phyloP scores from a whole-genome alignment of 2,113 vertebrate species.

The Martes martes region DNA sequence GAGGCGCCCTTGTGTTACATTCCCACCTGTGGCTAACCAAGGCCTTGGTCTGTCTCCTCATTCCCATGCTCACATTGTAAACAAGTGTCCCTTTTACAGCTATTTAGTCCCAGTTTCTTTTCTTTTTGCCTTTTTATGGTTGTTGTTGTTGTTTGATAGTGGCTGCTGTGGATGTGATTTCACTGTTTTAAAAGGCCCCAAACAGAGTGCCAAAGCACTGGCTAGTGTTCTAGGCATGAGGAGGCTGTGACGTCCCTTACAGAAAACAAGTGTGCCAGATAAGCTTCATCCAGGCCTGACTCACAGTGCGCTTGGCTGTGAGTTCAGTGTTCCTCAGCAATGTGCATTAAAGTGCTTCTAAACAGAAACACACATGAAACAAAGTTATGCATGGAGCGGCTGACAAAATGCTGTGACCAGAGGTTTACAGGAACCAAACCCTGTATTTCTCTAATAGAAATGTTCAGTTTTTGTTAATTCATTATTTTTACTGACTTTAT shows the following conservation, averaged over 20 bases:
- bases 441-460: neutral
- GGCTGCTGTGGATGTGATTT: neutral
- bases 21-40: neutral
- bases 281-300: neutral
- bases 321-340: neutral
- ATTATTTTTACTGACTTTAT: neutral
- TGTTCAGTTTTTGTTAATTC: neutral
- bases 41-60: rapidly evolving
- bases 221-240: neutral
- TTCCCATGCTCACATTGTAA: neutral
- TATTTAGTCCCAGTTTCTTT: neutral
- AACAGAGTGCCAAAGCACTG: neutral
- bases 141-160: neutral
- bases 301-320: neutral
- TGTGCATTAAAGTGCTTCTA: neutral
- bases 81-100: neutral
- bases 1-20: rapidly evolving
- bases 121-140: neutral
- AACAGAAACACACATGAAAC: neutral
- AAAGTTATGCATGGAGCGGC: neutral
- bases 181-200: neutral
- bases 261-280: neutral
- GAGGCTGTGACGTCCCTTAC: neutral
- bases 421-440: neutral
- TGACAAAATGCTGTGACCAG: slow-evolving; percentile 3